Conservation (phyloP, 2,797 vertebrate species). For the Podarcis siculus region DNA sequence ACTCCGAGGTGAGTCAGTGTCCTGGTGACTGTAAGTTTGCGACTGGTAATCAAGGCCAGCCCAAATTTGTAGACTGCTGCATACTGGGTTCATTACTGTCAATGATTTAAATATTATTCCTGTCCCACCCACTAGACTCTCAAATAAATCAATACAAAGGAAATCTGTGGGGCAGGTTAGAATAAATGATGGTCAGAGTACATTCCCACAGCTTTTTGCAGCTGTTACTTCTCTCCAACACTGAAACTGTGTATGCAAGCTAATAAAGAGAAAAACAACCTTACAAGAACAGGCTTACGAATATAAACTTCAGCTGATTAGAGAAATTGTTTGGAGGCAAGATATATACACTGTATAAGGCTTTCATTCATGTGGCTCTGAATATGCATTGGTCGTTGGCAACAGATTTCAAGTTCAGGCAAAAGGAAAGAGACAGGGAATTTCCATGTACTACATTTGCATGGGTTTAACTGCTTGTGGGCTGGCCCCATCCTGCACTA, state of each 20-base stretch:
- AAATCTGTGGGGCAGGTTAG: neutral
- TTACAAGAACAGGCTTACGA: neutral
- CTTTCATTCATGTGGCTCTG: neutral
- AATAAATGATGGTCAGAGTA: neutral
- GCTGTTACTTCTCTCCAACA: neutral
- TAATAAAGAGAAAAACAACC: conserved; percentile 6
- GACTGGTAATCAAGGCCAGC: neutral
- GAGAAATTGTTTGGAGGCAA: neutral
- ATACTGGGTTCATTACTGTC: neutral
- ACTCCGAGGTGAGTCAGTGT: neutral
- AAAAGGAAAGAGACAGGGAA: neutral
- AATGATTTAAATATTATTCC: neutral
- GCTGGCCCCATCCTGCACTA: neutral
- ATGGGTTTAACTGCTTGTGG: neutral
- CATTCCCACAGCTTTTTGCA: neutral
- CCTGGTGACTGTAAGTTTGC: neutral
- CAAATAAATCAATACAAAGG: neutral
- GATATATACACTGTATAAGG: neutral
- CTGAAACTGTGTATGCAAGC: neutral
- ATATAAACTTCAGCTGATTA: neutral
- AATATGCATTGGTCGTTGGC: neutral
- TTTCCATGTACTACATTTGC: neutral
- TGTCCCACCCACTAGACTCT: neutral
- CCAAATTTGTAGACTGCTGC: neutral
- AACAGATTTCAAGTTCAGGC: neutral